phyloP scores from a whole-genome alignment of 2,113 vertebrate genomes.

The Gymnobelideus leadbeateri region DNA sequence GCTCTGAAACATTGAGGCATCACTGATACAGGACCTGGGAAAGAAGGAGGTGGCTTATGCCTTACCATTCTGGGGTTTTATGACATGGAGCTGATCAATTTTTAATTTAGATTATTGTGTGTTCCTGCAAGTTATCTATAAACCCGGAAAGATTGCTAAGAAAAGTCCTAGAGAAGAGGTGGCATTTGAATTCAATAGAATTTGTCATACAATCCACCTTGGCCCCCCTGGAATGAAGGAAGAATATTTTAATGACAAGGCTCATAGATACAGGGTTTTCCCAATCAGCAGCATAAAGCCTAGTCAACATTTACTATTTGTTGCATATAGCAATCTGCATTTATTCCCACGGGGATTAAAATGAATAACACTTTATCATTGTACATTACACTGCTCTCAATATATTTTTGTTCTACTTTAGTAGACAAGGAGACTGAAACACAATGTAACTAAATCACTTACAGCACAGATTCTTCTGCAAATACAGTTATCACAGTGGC shows the following conservation, averaged over 20 bases:
- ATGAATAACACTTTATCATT: conserved; percentile 43
- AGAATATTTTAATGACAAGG: not conserved
- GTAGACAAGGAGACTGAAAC: not conserved
- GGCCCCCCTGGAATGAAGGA: not conserved
- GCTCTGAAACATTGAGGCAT: not conserved
- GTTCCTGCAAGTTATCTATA: not conserved
- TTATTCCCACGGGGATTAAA: conserved; percentile 45
- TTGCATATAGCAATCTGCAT: conserved; percentile 25
- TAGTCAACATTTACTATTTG: conserved; percentile 49
- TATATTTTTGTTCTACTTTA: conserved; percentile 40
- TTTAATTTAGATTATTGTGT: not conserved
- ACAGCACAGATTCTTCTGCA: conserved; percentile 30
- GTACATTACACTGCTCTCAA: not conserved
- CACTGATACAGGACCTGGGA: not conserved
- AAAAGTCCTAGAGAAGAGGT: conserved; percentile 19
- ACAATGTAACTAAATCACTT: conserved; percentile 5
- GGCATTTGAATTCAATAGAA: not conserved
- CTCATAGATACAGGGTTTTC: not conserved
- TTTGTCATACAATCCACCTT: not conserved
- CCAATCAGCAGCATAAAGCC: conserved; percentile 20
- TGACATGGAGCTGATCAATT: not conserved
- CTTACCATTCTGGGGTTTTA: not conserved
- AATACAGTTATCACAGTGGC: not conserved
- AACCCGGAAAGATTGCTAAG: not conserved
- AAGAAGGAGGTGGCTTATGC: not conserved